phyloP scores from a whole-genome alignment of 2,888 invertebrate genomes.

The Parapristionchus giblindavisi region DNA sequence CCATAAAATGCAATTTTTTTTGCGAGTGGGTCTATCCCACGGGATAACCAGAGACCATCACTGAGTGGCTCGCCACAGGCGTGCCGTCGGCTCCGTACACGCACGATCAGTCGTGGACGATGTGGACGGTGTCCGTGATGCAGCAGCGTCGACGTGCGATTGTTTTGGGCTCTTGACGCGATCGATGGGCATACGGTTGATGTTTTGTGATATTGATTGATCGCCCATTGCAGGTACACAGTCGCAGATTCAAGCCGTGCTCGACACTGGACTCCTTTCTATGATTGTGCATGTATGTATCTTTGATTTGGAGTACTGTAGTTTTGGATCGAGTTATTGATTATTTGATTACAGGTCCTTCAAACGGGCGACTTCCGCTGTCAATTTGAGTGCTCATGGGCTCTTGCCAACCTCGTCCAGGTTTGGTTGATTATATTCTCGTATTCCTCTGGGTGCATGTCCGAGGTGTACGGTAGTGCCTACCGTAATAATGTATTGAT shows the following conservation, averaged over 20 bases:
- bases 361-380: constrained; percentile 68
- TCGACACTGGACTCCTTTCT: constrained; percentile 80
- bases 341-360: constrained; percentile 73
- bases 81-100: constrained; percentile 16
- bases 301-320: constrained; percentile 1
- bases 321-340: constrained; percentile 75
- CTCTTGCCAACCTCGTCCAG: constrained; percentile 79
- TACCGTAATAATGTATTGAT: constrained; percentile 16
- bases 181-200: not conserved
- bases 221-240: constrained; percentile 67
- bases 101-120: constrained; percentile 12
- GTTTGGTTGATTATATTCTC: constrained; percentile 39
- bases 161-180: not conserved
- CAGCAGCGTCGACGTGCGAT: constrained; percentile 16
- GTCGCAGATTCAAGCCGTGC: constrained; percentile 75
- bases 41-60: too few species aligned
- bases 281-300: constrained; percentile 77
- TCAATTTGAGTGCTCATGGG: constrained; percentile 96
- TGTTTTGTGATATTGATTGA: constrained; percentile 4
- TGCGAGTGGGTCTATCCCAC: too few species aligned
- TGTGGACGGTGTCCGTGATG: not conserved
- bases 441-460: not conserved
- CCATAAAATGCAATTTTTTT: too few species aligned
- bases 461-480: not conserved
- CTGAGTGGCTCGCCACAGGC: too few species aligned